Evolutionary conservation across 2,888 invertebrate genomes (phyloP), one percentile per base, ranked within the genome.

Genomic region (Drosophila sordidapex): DNA sequence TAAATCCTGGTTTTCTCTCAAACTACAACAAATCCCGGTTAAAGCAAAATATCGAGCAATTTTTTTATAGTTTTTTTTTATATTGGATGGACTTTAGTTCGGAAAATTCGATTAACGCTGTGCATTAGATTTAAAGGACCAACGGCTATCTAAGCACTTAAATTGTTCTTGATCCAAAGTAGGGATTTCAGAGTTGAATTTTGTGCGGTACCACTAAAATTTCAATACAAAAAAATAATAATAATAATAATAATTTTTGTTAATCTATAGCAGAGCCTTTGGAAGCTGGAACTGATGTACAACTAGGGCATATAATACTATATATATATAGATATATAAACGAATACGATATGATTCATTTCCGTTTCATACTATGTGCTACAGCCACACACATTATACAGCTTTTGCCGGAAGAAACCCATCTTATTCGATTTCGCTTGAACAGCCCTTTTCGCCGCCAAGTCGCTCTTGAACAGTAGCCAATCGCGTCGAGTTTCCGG

Each of bases 401-500:
- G 29, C 73, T 92, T 92, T 58, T 89, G 92, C 74, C 83, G 87
- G 35, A 92, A 90, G 67, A 81, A 83, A 18, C 82, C 84, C 21
- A 92, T 61, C 65, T 91, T 91, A 25, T 82, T 76, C 27, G 80
- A 81, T 27, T 81, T 76, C 46, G 76, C 78, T 4, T 68, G 36
- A 11, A 66, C 83, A 29, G 91, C 79, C 10, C 94, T 92, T 57
- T 94, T 90, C 63, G 91, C 87, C 58, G 94, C 93, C 46, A 94
- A 93, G 53, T 94, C 92, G 1, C 88, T 92, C 67, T 94, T 94
- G 87, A 94, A 95, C n/a, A 94, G 93, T 1, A 90, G 90, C 96
- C 96, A 96, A 74, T 94, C 94, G 35, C 94, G 94, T 38, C 93
- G 93, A 1, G 92, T 93, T 35, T 94, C 92, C 0, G 93, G 91